Evolutionary conservation across 1,140 invertebrate species (phyloP).

Genomic region (Vanessa atalanta): DNA sequence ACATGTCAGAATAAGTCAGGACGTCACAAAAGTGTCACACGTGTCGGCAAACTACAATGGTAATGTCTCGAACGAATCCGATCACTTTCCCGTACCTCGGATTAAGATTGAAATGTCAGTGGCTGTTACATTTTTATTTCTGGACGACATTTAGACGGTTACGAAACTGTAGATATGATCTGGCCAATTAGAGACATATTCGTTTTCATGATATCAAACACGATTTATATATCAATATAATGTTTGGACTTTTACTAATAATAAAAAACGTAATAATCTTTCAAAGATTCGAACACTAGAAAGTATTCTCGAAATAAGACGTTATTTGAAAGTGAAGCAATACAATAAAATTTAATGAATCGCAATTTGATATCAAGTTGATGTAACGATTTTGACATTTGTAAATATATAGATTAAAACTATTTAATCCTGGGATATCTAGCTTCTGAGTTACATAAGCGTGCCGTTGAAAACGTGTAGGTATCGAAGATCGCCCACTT

Average conservation of each 20-base stretch:
- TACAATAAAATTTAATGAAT: not conserved
- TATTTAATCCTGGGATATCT: not conserved
- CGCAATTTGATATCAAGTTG: not conserved
- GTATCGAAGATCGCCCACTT: slow-evolving; percentile 48
- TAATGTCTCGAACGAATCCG: slow-evolving; percentile 58
- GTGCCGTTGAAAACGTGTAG: slow-evolving; percentile 22
- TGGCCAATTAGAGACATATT: slow-evolving; percentile 70
- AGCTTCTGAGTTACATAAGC: slow-evolving; percentile 18
- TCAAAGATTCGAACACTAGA: not conserved
- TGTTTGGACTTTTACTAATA: not conserved
- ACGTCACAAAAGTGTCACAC: not conserved
- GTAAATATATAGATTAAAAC: not conserved
- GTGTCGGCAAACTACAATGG: slow-evolving; percentile 34
- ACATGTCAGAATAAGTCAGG: not conserved
- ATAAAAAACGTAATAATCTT: not conserved
- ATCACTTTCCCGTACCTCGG: slow-evolving; percentile 68
- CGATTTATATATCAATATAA: slow-evolving; percentile 15
- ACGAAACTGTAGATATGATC: slow-evolving; percentile 66
- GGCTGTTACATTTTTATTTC: slow-evolving; percentile 76
- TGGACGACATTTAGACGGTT: slow-evolving; percentile 71
- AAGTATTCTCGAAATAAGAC: not conserved
- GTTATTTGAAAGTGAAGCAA: slow-evolving; percentile 2
- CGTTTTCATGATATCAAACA: slow-evolving; percentile 15
- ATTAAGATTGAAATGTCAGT: slow-evolving; percentile 75
- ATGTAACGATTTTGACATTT: not conserved